Evolutionary conservation across 2,888 invertebrate species (phyloP), one percentile per base, ranked within the genome.

Genomic region (Agrotis puta): DNA sequence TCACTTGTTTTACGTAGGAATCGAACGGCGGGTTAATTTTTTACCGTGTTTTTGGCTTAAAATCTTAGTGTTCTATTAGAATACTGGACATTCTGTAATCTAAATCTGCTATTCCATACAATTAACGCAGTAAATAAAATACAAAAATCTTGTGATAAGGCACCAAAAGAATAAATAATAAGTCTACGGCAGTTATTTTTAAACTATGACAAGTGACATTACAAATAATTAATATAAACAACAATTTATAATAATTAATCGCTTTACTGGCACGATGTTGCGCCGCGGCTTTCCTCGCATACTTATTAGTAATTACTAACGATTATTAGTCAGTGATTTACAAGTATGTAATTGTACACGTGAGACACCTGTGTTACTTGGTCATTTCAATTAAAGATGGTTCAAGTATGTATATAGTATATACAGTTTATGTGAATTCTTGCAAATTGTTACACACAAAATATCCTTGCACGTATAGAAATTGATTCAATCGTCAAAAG

Each of bases 211-310:
- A 64, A 54, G 22, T 20, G 22, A 53, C 54, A 64, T 43, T 39
- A 24, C 24, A 24, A 22, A 64, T n/a, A 24, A 33, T 43, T 64
- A 27, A 18, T 33, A 45, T 56, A 65, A 20, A 58, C 65, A 27
- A 61, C 33, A 6, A 50, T 50, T 39, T 11, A 39, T 39, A 39
- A 39, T 39, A 39, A 61, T 61, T 18, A 53, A 67, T 58, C 14
- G 14, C 16, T 47, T 4, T 2, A 56, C 20, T 33, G 2, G 2
- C 9, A 53, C 4, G 24, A n/a, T 16, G 16, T 47, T 48, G 53
- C 33, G 24, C 47, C n/a, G 58, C 58, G 53, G 53, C 58, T 59
- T 54, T 18, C 4, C 68, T 54, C 54, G 14, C 39, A 47, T 68
- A 61, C 16, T 39, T 54, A 39, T 22, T 20, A 24, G 47, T 33